A percentile compares a stretch with the other conserved stretches of the same genome.
Conservation (phyloP, 2,888 invertebrate genomes). For the Trichopoda pennipes region DNA sequence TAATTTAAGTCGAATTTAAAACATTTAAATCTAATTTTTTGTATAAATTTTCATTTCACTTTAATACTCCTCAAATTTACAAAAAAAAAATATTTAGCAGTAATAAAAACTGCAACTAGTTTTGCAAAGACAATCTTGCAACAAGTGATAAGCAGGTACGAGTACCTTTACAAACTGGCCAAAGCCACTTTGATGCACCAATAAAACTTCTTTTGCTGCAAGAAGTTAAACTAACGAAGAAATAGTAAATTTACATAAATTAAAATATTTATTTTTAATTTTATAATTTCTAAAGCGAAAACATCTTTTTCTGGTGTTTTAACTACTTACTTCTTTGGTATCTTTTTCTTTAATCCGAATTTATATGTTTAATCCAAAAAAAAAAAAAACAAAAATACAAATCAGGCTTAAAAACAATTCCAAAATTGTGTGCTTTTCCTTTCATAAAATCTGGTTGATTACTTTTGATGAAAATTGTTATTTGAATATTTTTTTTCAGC, state of each 20-base stretch:
- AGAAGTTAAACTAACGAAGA: background rate
- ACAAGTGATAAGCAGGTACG: background rate
- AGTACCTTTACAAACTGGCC: background rate
- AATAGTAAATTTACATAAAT: background rate
- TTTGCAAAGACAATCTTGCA: background rate
- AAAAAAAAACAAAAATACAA: conserved; percentile 25
- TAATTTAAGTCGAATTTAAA: too few relatives aligned
- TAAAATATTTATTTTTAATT: background rate
- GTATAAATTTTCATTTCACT: background rate
- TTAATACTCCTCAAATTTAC: background rate
- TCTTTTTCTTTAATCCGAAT: background rate
- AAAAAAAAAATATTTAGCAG: background rate
- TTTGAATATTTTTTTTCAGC: conserved; percentile 19
- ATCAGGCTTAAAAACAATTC: background rate
- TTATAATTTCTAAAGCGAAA: too few relatives aligned
- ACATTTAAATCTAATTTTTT: background rate
- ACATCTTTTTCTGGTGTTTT: background rate
- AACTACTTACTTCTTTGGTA: background rate
- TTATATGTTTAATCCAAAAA: too few relatives aligned
- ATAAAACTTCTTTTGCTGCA: background rate
- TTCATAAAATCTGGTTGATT: background rate
- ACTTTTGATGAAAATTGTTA: background rate
- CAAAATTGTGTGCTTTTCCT: background rate
- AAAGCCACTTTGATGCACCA: conserved; percentile 2
- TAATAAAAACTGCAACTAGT: conserved; percentile 16